Conservation (phyloP, 2,113 vertebrate species). For the Saccopteryx leptura region DNA sequence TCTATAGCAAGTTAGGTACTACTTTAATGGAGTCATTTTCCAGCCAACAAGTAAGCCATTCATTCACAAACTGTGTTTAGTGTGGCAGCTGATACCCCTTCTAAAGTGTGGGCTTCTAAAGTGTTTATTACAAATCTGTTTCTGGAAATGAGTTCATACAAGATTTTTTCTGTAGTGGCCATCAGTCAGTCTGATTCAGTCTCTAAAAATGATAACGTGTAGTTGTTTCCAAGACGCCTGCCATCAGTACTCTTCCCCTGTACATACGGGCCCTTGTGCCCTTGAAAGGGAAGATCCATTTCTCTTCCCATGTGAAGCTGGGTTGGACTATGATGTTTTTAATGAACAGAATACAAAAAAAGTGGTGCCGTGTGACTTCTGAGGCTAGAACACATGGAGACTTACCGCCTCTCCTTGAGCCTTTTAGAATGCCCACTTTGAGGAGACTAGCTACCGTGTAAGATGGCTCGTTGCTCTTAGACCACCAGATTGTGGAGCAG, state of each 20-base stretch:
- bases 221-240: neutral
- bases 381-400: neutral
- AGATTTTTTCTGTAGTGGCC: neutral
- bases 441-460: too few relatives aligned
- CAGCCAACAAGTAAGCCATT: neutral
- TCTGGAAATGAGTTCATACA: neutral
- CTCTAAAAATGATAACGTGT: neutral
- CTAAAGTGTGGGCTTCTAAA: slow-evolving; percentile 2
- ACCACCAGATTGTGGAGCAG: neutral
- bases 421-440: neutral
- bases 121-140: neutral
- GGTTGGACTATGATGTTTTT: neutral
- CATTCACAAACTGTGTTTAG: neutral
- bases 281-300: neutral
- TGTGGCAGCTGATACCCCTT: neutral
- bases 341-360: neutral
- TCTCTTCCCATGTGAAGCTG: neutral
- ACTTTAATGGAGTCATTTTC: slow-evolving; percentile 40
- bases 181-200: neutral
- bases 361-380: neutral
- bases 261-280: neutral
- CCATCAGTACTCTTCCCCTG: neutral
- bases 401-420: neutral
- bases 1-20: neutral
- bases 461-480: neutral